A percentile compares a stretch with the other conserved stretches of the same genome.
These are phyloP conservation scores for Chymomyza caudatula DNA, from an alignment of 2,888 invertebrate genomes.

Conservation along the genomic window DNA sequence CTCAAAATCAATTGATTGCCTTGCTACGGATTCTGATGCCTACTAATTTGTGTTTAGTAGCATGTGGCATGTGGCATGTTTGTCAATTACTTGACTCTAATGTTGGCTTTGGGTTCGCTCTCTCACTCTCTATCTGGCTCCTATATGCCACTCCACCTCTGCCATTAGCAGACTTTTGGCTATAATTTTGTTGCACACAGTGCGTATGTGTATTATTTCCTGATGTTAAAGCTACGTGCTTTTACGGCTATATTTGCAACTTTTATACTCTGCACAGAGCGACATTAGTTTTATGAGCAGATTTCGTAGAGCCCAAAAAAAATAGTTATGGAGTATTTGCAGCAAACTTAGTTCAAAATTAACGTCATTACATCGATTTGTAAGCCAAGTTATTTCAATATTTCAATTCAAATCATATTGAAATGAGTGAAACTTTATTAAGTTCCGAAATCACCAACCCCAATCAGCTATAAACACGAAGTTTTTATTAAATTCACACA, in stretches of 20 bases:
- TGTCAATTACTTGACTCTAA: constrained; percentile 61
- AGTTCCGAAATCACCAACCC: too few species aligned
- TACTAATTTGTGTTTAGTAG: constrained; percentile 67
- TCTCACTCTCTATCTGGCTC: not conserved
- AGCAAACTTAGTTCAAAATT: too few species aligned
- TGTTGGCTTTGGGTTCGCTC: constrained; percentile 1
- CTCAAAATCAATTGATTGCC: constrained; percentile 62
- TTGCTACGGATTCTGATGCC: not conserved
- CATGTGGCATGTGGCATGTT: constrained; percentile 59
- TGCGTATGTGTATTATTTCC: constrained; percentile 70
- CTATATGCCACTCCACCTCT: not conserved
- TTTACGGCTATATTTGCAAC: constrained; percentile 27
- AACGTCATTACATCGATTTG: too few species aligned
- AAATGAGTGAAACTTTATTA: too few species aligned
- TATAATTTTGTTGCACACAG: constrained; percentile 44
- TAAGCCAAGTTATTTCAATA: too few species aligned
- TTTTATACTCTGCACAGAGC: constrained; percentile 21
- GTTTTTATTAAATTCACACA: too few species aligned
- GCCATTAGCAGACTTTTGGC: constrained; percentile 47
- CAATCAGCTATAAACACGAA: too few species aligned
- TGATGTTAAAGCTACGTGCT: constrained; percentile 52
- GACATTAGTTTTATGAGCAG: too few species aligned
- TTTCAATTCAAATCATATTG: too few species aligned
- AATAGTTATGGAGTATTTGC: too few species aligned
- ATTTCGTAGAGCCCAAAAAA: too few species aligned